Conservation (phyloP, 2,113 vertebrate species). For the Corythoichthys haematopterus region DNA sequence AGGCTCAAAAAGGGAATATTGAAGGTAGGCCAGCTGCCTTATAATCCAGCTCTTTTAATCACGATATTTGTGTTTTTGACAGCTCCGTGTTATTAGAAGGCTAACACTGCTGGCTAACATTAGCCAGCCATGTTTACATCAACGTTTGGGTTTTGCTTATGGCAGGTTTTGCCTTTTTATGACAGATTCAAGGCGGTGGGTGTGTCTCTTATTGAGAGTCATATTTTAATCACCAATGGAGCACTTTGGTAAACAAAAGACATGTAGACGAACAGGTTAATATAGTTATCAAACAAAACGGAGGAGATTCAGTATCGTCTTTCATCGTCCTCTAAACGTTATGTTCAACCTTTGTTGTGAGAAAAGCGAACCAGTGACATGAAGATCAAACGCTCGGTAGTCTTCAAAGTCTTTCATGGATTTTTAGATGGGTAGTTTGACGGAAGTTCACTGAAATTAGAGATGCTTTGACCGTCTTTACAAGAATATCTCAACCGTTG, state of each 20-base stretch:
- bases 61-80: constrained; percentile 22
- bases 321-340: not conserved
- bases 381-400: not conserved
- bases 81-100: constrained; percentile 13
- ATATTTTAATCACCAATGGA: not conserved
- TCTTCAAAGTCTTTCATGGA: not conserved
- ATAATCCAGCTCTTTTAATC: constrained; percentile 11
- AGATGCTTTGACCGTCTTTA: not conserved
- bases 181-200: not conserved
- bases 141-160: not conserved
- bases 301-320: constrained; percentile 12
- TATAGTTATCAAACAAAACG: constrained; percentile 1
- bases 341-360: not conserved
- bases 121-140: constrained; percentile 27
- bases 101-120: constrained; percentile 35
- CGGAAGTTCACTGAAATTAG: not conserved
- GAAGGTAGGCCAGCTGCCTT: constrained; percentile 16
- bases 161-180: not conserved
- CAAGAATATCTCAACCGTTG: not conserved
- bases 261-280: not conserved
- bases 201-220: not conserved
- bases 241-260: not conserved
- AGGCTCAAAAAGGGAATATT: not conserved
- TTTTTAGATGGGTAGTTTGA: not conserved
- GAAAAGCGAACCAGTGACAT: not conserved